phyloP scores from a whole-genome alignment of 2,888 invertebrate genomes.

The Monoplex corrugatus region DNA sequence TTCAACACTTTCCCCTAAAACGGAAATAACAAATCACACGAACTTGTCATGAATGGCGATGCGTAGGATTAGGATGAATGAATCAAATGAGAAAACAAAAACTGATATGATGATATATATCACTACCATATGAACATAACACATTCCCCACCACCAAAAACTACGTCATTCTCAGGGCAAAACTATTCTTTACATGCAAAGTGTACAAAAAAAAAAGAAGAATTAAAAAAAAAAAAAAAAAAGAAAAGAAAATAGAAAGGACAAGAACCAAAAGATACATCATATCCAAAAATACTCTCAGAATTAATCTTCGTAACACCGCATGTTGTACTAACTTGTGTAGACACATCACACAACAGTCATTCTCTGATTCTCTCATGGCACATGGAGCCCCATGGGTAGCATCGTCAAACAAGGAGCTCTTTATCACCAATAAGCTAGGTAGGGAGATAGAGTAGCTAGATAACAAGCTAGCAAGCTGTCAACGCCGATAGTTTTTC shows the following conservation, averaged over 20 bases:
- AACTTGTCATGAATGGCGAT: no score
- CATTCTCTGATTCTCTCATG: no score
- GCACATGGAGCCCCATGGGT: no score
- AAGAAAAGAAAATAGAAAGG: neutral
- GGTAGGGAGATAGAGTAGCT: no score
- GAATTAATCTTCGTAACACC: no score
- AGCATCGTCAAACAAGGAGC: no score
- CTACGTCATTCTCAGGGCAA: neutral
- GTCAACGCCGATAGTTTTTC: no score
- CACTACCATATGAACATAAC: constrained; percentile 26
- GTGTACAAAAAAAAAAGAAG: neutral
- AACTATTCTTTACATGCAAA: neutral
- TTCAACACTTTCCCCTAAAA: neutral
- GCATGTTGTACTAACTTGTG: no score
- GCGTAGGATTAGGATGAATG: neutral
- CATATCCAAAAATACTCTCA: constrained; percentile 17
- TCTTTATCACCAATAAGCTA: no score
- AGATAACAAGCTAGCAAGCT: no score
- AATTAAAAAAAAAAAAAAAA: neutral
- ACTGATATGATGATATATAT: constrained; percentile 26
- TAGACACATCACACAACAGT: no score
- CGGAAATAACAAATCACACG: neutral
- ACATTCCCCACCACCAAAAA: constrained; percentile 1
- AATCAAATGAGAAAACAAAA: neutral
- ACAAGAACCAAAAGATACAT: neutral